A percentile compares a stretch with the other conserved stretches of the same genome.
phyloP scores from a whole-genome alignment of 1,140 invertebrate species.

The Lepidurus apus region DNA sequence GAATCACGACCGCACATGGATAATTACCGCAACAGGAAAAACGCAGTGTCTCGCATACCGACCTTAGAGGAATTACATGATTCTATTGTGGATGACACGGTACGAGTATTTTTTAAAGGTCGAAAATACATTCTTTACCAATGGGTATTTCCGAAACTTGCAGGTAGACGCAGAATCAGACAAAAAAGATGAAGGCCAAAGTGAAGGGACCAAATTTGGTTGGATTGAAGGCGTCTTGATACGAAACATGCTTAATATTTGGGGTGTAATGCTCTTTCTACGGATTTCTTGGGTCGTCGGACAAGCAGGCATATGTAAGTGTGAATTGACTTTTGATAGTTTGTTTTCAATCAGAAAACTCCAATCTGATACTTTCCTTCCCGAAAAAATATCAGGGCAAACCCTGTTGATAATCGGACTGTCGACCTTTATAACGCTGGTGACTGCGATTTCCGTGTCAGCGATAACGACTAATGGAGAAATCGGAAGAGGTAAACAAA shows the following conservation, averaged over 20 bases:
- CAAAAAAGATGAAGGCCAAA: neutral
- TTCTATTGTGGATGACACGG: conserved; percentile 7
- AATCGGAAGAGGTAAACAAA: conserved; percentile 83
- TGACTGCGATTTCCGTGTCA: conserved; percentile 92
- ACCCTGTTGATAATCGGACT: conserved; percentile 73
- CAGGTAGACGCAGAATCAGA: neutral
- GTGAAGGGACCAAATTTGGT: conserved; percentile 66
- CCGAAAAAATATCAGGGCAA: conserved; percentile 25
- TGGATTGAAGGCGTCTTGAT: conserved; percentile 84
- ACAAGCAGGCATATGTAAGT: conserved; percentile 63
- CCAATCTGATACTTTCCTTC: neutral
- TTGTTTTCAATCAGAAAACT: neutral
- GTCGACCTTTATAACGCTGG: conserved; percentile 82
- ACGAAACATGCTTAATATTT: conserved; percentile 52
- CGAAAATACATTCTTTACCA: neutral
- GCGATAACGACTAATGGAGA: conserved; percentile 98
- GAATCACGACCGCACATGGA: conserved; percentile 27
- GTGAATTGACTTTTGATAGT: neutral
- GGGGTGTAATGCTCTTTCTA: conserved; percentile 81
- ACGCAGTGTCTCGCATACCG: neutral
- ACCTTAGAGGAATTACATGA: conserved; percentile 31
- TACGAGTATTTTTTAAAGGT: conserved; percentile 11
- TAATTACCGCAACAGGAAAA: conserved; percentile 28
- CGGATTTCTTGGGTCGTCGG: conserved; percentile 79
- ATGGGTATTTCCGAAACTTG: neutral